phyloP scores from a whole-genome alignment of 2,797 vertebrate species.

The Microchirus variegatus region DNA sequence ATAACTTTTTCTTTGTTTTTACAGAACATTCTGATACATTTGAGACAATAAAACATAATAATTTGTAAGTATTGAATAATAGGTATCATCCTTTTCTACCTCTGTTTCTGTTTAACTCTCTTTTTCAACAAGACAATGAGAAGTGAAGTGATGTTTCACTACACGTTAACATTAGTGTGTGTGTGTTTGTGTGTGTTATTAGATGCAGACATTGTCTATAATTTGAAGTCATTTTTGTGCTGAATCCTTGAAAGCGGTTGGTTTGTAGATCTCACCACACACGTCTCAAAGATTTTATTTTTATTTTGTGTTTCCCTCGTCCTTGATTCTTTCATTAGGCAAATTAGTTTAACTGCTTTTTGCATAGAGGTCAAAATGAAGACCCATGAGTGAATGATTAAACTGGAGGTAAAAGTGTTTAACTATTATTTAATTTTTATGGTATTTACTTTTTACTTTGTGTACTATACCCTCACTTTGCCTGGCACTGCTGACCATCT shows the following conservation, averaged over 20 bases:
- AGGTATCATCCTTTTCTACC: constrained; percentile 60
- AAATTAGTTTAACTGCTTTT: too few species aligned
- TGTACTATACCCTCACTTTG: constrained; percentile 29
- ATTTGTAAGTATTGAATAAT: constrained; percentile 51
- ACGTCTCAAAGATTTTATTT: not conserved
- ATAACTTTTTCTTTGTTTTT: too few species aligned
- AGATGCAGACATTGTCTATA: not conserved
- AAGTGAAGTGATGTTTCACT: too few species aligned
- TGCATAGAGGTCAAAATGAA: too few species aligned
- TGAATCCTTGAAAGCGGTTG: not conserved
- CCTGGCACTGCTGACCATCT: constrained; percentile 50
- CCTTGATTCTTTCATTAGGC: not conserved
- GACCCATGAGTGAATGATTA: not conserved
- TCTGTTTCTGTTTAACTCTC: too few species aligned
- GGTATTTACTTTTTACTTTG: not conserved
- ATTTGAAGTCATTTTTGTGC: not conserved
- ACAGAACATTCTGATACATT: too few species aligned
- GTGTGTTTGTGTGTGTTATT: constrained; percentile 11
- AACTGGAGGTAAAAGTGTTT: too few species aligned
- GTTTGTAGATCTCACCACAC: not conserved
- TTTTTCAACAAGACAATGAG: too few species aligned
- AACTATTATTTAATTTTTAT: too few species aligned
- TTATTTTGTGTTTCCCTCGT: too few species aligned
- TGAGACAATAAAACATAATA: constrained; percentile 11
- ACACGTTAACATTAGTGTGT: too few species aligned